Base-by-base conservation (phyloP, 2,888 invertebrate genomes). In the Troglohyphantes excavatus region DNA sequence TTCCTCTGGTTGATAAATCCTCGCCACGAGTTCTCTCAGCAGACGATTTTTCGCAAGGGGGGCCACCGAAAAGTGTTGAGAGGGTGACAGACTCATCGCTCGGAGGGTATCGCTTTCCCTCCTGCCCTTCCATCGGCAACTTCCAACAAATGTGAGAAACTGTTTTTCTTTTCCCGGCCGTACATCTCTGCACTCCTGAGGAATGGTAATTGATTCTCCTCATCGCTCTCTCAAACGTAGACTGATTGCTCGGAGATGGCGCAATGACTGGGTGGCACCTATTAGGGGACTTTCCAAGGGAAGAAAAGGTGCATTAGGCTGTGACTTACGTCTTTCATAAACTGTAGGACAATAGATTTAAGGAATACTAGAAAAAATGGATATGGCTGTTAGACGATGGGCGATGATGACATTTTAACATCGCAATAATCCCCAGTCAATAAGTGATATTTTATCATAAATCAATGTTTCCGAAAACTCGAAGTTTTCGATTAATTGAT, bases 61-160 rank as follows among this genome's bases (percentile, higher is more conserved):
- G 53, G 53, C n/a, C 13, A n/a, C 9, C 53, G 53, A 53, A 39
- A 39, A n/a, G 53, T 53, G 53, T 17, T 53, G 53, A 53, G n/a
- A 53, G 53, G 13, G 53, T 53, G 53, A 33, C 33, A 33, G 33
- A 33, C 33, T 33, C 5, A 33, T 6, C 33, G 33, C 33, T 6
- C 9, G 33, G n/a, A 3, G 33, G 33, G 5, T 33, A 33, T 33
- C 33, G 9, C 9, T 33, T 33, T 33, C 33, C 33, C 9, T 53
- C 53, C 17, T n/a, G 5, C n/a, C 53, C 2, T 5, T n/a, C 13
- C 53, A 53, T 53, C 53, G 5, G 53, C 53, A n/a, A 53, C 53
- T 53, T 53, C 53, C 53, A 53, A 53, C 53, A 53, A 53, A 53
- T 53, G 53, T 53, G 53, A 53, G 53, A 53, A 53, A 53, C 53